Percentiles rank a stretch among this genome's conserved stretches.
Conservation (phyloP, 2,888 invertebrate species). For the Drosophila mayaguana region DNA sequence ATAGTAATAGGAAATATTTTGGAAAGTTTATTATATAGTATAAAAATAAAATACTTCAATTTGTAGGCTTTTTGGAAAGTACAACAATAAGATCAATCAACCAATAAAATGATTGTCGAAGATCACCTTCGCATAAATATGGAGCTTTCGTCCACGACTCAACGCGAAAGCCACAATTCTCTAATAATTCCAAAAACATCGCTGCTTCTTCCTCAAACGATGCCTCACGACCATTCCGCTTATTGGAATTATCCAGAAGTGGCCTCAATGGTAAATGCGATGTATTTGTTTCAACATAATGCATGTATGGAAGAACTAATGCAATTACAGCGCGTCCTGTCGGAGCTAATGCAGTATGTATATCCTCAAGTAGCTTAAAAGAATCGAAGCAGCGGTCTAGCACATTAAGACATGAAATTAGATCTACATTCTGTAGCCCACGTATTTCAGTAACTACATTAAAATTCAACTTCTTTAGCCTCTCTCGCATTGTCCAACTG, state of each 20-base stretch:
- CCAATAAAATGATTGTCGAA: conserved; percentile 96
- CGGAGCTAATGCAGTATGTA: conserved; percentile 89
- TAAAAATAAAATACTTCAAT: conserved; percentile 18
- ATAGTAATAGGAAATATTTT: conserved; percentile 5
- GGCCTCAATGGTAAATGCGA: conserved; percentile 86
- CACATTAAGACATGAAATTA: conserved; percentile 92
- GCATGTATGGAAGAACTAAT: conserved; percentile 96
- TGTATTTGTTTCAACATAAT: conserved; percentile 96
- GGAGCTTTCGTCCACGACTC: conserved; percentile 95
- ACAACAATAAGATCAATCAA: conserved; percentile 96
- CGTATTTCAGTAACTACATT: conserved; percentile 83
- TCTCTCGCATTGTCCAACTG: conserved; percentile 94
- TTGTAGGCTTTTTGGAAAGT: conserved; percentile 86
- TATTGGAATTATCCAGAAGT: conserved; percentile 86
- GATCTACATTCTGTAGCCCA: conserved; percentile 81
- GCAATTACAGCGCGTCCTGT: conserved; percentile 93
- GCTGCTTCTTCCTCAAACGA: conserved; percentile 93
- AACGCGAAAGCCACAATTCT: conserved; percentile 89
- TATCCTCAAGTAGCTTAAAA: conserved; percentile 90
- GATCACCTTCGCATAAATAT: conserved; percentile 98
- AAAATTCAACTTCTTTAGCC: conserved; percentile 88
- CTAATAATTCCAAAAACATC: conserved; percentile 88
- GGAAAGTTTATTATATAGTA: conserved; percentile 14
- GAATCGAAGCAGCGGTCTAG: conserved; percentile 97
- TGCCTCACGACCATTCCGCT: conserved; percentile 87